phyloP scores from a whole-genome alignment of 2,797 vertebrate genomes.

The Galagoides demidoff region DNA sequence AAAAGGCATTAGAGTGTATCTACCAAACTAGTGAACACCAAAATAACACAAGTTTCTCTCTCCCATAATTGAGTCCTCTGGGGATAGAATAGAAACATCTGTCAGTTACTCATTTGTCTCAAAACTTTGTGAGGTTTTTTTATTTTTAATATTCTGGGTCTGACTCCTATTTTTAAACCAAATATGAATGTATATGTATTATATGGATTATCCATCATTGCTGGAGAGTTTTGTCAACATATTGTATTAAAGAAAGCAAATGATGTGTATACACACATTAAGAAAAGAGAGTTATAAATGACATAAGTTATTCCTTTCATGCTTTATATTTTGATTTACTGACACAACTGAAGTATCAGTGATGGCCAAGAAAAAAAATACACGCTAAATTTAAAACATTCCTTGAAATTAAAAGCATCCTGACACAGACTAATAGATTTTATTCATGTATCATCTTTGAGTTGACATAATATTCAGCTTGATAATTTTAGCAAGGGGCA shows the following conservation, averaged over 20 bases:
- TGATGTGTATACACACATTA: slow-evolving; percentile 32
- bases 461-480: slow-evolving; percentile 76
- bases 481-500: slow-evolving; percentile 90
- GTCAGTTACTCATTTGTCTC: not conserved
- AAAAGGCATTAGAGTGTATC: not conserved
- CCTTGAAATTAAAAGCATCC: slow-evolving; percentile 70
- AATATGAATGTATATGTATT: not conserved
- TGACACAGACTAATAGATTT: slow-evolving; percentile 65
- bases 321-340: slow-evolving; percentile 68
- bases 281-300: not conserved
- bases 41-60: not conserved
- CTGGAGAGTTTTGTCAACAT: not conserved
- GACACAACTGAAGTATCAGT: slow-evolving; percentile 13
- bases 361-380: slow-evolving; percentile 35
- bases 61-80: not conserved
- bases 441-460: slow-evolving; percentile 44
- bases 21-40: not conserved
- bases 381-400: slow-evolving; percentile 53
- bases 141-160: not conserved
- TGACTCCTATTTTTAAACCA: slow-evolving; percentile 44
- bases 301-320: slow-evolving; percentile 50
- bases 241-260: not conserved
- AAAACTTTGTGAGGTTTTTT: not conserved
- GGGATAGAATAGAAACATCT: not conserved
- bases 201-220: not conserved